Base-by-base conservation (phyloP, 2,113 vertebrate species). In the Zapus hudsonius region DNA sequence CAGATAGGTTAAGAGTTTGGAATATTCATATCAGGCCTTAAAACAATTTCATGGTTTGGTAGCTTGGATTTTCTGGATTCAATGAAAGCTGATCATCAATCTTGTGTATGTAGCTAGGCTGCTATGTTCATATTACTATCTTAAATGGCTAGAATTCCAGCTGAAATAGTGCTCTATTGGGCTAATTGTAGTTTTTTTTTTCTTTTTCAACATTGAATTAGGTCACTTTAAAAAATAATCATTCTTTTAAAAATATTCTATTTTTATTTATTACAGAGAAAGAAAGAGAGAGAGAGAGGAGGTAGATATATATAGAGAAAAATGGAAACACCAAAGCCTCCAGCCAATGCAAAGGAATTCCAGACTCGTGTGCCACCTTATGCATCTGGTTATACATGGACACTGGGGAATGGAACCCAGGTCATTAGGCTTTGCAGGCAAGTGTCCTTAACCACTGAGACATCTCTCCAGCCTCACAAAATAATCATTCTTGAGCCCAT, bases 81-180 rank as follows among this genome's bases (percentile, higher is more conserved):
- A 20, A 31, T 86, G 70, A 79, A 83, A 89, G 17, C 29, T 55
- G 16, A 5, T 15, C 59, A 25, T 42, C 52, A 74, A 25, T 29
- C 83, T 29, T 70, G 31, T 79, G 31, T 31, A 16, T 78, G 4
- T 38, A 78, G 1, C 29, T 86, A 12, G 15, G 23, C 66, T 76
- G 6, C 20, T 91, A 63, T 70, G 73, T 79, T 73, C 64, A 44
- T 82, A 70, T 57, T 31, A 75, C 13, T 29, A 5, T 79, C 20
- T 38, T n/a, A 47, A 10, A 63, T n/a, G 47, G 10, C 22, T 61
- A 64, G 47, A 75, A 55, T 42, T 47, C 6, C 91, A 85, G 16
- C n/a, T 94, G 83, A 94, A 85, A 75, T 31, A 83, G 55, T 72
- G 22, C 27, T 80, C 67, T 27, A 74, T 42, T 86, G 0, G 10